These are phyloP conservation scores for Lagocephalus sceleratus DNA, from an alignment of 2,797 vertebrate genomes.

Conservation along the genomic window DNA sequence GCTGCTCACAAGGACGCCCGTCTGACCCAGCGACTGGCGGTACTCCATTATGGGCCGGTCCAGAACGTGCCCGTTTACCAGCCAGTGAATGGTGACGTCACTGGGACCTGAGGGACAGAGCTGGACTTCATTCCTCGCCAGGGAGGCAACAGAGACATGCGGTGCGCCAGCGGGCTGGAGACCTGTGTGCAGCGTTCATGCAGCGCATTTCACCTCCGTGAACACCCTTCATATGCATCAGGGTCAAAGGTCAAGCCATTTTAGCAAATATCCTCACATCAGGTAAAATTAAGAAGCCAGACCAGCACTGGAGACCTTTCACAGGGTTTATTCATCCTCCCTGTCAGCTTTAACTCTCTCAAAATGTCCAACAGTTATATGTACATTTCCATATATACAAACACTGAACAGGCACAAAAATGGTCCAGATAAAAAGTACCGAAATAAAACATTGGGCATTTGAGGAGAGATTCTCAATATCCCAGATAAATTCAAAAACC, in stretches of 20 bases:
- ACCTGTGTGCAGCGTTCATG: constrained; percentile 1
- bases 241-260: background rate
- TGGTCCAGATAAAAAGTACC: constrained; percentile 25
- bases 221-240: background rate
- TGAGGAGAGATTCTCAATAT: constrained; percentile 26
- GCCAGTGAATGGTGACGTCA: constrained; percentile 85
- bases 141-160: constrained; percentile 1
- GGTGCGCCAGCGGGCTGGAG: background rate
- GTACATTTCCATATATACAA: constrained; percentile 71
- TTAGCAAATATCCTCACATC: background rate
- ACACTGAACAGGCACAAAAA: constrained; percentile 65
- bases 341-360: constrained; percentile 51
- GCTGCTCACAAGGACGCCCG: constrained; percentile 81
- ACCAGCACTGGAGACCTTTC: constrained; percentile 52
- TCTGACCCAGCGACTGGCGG: constrained; percentile 69
- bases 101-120: constrained; percentile 81
- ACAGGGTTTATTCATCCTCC: constrained; percentile 71
- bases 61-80: constrained; percentile 80
- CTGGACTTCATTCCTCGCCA: constrained; percentile 46
- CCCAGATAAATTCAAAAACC: background rate
- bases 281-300: constrained; percentile 29
- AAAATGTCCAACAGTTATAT: constrained; percentile 57
- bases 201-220: background rate
- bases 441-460: constrained; percentile 34
- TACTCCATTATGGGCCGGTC: constrained; percentile 73